A percentile compares a stretch with the other conserved stretches of the same genome.
These are phyloP conservation scores for Melanotaenia pygmaea DNA, from an alignment of 2,797 vertebrate genomes.

Conservation along the genomic window DNA sequence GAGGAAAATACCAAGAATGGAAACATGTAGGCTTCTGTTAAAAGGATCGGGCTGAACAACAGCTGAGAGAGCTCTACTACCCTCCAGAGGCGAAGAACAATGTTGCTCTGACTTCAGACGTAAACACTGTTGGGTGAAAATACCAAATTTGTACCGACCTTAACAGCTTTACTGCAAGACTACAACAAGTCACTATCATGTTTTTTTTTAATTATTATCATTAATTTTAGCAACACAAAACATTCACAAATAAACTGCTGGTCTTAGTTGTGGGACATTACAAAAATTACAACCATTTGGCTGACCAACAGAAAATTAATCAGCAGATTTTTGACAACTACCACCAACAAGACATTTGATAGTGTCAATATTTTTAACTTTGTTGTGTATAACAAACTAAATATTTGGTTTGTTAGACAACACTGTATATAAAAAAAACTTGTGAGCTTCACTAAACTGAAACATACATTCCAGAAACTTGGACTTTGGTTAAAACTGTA, in stretches of 20 bases:
- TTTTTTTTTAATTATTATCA: not conserved
- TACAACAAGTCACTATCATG: not conserved
- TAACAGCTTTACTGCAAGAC: not conserved
- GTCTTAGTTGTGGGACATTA: no score
- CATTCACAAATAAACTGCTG: no score
- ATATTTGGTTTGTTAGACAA: not conserved
- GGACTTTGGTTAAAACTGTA: not conserved
- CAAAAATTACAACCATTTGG: no score
- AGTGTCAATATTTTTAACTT: not conserved
- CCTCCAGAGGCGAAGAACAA: conserved; percentile 40
- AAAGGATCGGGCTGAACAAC: not conserved
- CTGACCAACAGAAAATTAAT: not conserved
- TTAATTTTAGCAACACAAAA: not conserved
- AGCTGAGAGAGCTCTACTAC: conserved; percentile 35
- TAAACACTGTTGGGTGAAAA: not conserved
- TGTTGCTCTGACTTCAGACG: not conserved
- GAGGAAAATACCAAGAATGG: not conserved
- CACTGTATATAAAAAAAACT: no score
- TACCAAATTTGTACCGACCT: not conserved
- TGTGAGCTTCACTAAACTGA: not conserved
- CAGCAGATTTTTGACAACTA: not conserved
- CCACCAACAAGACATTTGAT: not conserved
- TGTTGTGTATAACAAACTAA: not conserved
- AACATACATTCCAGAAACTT: not conserved
- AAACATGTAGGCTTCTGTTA: no score